Percentiles rank a stretch among this genome's conserved stretches.
phyloP scores from a whole-genome alignment of 2,888 invertebrate species.

The Melanostoma scalare region DNA sequence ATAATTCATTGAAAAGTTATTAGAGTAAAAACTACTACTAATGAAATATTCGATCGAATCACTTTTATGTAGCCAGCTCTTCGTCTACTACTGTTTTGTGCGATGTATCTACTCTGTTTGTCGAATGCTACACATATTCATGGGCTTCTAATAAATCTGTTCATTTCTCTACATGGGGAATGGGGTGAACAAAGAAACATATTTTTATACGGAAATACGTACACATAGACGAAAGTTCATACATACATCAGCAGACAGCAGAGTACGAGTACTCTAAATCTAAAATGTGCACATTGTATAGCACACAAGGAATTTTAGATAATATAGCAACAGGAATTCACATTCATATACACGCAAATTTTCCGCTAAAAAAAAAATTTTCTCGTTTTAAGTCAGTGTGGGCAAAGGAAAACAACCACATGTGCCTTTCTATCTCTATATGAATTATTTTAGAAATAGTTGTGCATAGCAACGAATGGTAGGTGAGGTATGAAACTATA shows the following conservation, averaged over 20 bases:
- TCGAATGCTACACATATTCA: no score
- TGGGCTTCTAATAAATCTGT: no score
- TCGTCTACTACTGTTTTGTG: no score
- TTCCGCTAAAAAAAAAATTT: slow-evolving; percentile 34
- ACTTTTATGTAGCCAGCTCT: no score
- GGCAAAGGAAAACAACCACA: not conserved
- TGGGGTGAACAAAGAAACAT: no score
- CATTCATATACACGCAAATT: not conserved
- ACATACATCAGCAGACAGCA: not conserved
- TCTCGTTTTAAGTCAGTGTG: slow-evolving; percentile 15
- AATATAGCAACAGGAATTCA: slow-evolving; percentile 26
- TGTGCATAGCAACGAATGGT: not conserved
- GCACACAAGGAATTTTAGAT: slow-evolving; percentile 65
- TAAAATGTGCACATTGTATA: slow-evolving; percentile 44
- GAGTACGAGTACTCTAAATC: slow-evolving; percentile 7
- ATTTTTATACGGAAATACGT: not conserved
- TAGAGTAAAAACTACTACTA: no score
- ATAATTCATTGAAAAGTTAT: no score
- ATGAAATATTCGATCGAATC: no score
- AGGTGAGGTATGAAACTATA: not conserved
- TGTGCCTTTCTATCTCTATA: slow-evolving; percentile 17
- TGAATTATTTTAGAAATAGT: slow-evolving; percentile 27
- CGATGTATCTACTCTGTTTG: no score
- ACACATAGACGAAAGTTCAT: not conserved
- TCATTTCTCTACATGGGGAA: no score